Percentiles rank a stretch among this genome's conserved stretches.
Evolutionary conservation across 2,797 vertebrate genomes (phyloP).

Genomic region (Helostoma temminkii): DNA sequence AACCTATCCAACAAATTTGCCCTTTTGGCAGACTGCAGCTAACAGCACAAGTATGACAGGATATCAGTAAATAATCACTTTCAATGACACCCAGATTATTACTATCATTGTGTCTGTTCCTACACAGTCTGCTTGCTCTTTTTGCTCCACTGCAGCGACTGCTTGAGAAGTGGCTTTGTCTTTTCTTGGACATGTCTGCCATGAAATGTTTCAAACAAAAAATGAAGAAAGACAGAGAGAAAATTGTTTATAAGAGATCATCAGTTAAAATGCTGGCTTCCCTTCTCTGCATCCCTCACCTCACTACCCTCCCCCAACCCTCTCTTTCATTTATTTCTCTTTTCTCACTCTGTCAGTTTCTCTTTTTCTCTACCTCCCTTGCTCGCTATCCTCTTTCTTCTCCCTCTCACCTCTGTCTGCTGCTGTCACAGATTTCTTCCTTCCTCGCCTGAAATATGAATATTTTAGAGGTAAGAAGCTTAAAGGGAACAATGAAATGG

Average conservation of each 20-base stretch:
- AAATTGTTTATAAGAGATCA: conserved; percentile 73
- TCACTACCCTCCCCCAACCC: conserved; percentile 38
- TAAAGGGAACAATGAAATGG: conserved; percentile 87
- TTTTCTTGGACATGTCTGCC: conserved; percentile 59
- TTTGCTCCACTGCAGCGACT: conserved; percentile 38
- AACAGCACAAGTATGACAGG: conserved; percentile 44
- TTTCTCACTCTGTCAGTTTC: conserved; percentile 66
- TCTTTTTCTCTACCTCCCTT: conserved; percentile 51
- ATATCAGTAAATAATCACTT: conserved; percentile 69
- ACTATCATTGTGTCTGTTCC: conserved; percentile 57
- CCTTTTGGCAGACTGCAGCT: conserved; percentile 23
- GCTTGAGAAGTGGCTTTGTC: conserved; percentile 43
- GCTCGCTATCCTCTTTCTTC: conserved; percentile 57
- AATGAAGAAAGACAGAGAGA: conserved; percentile 56
- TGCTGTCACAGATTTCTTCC: conserved; percentile 79
- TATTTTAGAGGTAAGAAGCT: conserved; percentile 88
- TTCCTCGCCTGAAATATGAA: conserved; percentile 83
- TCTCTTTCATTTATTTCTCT: conserved; percentile 66
- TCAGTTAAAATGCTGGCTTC: conserved; percentile 67
- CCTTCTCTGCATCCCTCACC: conserved; percentile 45
- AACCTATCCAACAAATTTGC: not conserved
- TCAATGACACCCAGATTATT: conserved; percentile 63
- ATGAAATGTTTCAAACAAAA: conserved; percentile 57
- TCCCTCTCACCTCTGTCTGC: conserved; percentile 65
- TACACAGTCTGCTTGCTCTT: conserved; percentile 44